A percentile compares a stretch with the other conserved stretches of the same genome.
Conservation (phyloP, 2,797 vertebrate genomes). For the Galaxias olidus region DNA sequence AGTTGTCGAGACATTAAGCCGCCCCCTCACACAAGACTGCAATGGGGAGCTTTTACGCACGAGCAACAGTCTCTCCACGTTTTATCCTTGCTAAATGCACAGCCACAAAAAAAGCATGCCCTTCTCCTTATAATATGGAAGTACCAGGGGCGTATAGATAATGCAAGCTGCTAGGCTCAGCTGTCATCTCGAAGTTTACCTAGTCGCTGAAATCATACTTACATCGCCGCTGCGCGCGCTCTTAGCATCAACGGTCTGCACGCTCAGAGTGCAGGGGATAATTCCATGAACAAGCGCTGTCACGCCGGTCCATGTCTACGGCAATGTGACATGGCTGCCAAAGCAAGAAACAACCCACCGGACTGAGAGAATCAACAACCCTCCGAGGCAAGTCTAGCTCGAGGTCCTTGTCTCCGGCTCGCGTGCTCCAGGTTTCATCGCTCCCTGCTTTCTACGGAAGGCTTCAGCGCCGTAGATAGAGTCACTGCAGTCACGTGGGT, state of each 20-base stretch:
- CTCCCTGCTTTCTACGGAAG: constrained; percentile 65
- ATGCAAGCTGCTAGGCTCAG: constrained; percentile 8
- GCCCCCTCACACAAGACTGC: background rate
- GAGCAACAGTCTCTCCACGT: background rate
- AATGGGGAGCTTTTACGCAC: constrained; percentile 11
- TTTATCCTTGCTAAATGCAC: background rate
- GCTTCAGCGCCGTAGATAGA: constrained; percentile 74
- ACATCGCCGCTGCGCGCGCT: constrained; percentile 7
- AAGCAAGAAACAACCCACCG: constrained; percentile 13
- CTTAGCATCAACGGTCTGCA: too few relatives aligned
- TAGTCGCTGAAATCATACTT: constrained; percentile 3
- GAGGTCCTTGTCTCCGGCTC: constrained; percentile 35
- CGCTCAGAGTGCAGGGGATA: too few relatives aligned
- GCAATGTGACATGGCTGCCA: background rate
- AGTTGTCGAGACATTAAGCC: background rate
- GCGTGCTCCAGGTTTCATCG: constrained; percentile 48
- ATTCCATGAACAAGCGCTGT: background rate
- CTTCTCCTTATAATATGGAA: background rate
- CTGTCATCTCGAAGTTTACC: constrained; percentile 14
- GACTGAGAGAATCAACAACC: constrained; percentile 13
- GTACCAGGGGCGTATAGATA: background rate
- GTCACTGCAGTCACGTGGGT: constrained; percentile 93
- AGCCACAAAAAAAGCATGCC: background rate
- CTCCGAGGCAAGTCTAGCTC: constrained; percentile 24
- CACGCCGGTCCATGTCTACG: background rate